phyloP scores from a whole-genome alignment of 2,888 invertebrate genomes.

The Andrena flavipes region DNA sequence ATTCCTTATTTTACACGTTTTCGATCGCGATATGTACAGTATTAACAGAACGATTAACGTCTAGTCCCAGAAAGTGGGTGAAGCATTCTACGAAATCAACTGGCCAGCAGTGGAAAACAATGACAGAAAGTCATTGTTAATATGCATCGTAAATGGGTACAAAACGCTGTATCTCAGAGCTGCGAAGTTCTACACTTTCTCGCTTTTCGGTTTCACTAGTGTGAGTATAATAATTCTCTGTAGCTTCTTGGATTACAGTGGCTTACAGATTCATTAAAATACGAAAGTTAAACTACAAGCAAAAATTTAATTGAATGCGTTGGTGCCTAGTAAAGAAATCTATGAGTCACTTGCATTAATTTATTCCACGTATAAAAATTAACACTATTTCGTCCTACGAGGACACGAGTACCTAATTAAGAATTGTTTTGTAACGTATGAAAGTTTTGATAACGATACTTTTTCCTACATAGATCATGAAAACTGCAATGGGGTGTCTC shows the following conservation, averaged over 20 bases:
- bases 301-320: background rate
- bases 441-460: background rate
- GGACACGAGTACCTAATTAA: too few species aligned
- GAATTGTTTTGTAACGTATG: background rate
- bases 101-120: background rate
- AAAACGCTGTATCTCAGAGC: background rate
- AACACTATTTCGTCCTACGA: too few species aligned
- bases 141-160: background rate
- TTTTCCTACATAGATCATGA: background rate
- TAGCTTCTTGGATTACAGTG: background rate
- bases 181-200: conserved; percentile 12
- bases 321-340: too few species aligned
- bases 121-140: background rate
- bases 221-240: background rate
- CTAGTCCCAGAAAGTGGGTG: conserved; percentile 85
- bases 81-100: conserved; percentile 86
- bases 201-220: conserved; percentile 15
- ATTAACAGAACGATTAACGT: background rate
- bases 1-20: too few species aligned
- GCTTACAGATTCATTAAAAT: too few species aligned
- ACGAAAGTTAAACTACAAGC: too few species aligned
- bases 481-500: conserved; percentile 2
- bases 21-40: background rate
- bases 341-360: too few species aligned
- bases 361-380: too few species aligned